Evolutionary conservation across 1,140 invertebrate genomes (phyloP), one percentile per base, ranked within the genome.

Genomic region (Pachypsylla venusta): DNA sequence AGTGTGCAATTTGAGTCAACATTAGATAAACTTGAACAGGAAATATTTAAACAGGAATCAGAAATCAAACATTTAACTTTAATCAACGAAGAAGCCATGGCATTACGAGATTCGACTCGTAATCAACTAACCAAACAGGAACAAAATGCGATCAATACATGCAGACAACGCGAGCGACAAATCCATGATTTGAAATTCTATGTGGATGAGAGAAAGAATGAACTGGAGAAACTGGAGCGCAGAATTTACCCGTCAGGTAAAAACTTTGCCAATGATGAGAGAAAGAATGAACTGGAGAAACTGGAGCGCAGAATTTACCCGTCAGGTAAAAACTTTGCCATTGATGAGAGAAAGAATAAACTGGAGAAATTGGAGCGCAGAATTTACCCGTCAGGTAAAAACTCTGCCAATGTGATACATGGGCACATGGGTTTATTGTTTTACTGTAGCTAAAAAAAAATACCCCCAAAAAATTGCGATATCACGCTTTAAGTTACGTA

Each of bases 81-180:
- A 42, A 75, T 82, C 2, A 78, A 82, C 57, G 75, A 77, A 12
- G 85, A 87, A 69, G 85, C 85, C 10, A 74, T 81, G 0, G 74
- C 78, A 57, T 78, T 86, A 69, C 74, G 81, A 20, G 76, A 84
- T 4, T 75, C 75, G 0, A 85, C 83, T 1, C 80, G 78, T 61
- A 76, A 78, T 1, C 77, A 78, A 0, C 71, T 87, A 0, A 69
- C 76, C 4, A 77, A 79, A 14, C 81, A 85, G 66, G 84, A 87
- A 63, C 76, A 79, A 53, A 75, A 78, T 14, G 79, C 79, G 1
- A 74, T 80, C 58, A 76, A 77, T 20, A 78, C 79, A 0, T 79
- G 78, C 26, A 79, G 79, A 61, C 73, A 76, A 12, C 75, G 85
- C 1, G 80, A 83, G 22, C 71, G 74, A 14, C 76, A 85, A 60